Conservation (phyloP, 2,888 invertebrate species). For the Phyllotreta cruciferae region DNA sequence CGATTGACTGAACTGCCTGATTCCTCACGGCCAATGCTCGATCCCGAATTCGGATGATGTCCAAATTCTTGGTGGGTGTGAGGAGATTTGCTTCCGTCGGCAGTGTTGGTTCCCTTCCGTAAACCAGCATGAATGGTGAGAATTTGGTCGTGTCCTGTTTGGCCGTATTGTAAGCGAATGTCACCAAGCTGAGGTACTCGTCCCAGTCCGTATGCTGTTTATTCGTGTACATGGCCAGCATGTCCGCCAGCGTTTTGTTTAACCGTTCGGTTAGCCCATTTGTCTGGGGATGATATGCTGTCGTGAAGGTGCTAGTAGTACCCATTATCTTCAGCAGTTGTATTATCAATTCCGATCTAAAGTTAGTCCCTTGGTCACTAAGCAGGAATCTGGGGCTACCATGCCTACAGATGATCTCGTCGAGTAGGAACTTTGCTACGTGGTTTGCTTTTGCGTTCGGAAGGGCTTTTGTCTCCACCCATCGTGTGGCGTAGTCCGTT, state of each 20-base stretch:
- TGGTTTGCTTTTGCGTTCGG: not conserved
- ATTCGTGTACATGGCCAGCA: conserved; percentile 37
- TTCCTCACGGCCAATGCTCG: conserved; percentile 20
- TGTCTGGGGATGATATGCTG: conserved; percentile 30
- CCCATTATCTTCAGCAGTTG: too few species aligned
- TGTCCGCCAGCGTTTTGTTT: conserved; percentile 42
- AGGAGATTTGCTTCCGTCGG: conserved; percentile 21
- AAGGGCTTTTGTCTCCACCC: not conserved
- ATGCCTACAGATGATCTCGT: too few species aligned
- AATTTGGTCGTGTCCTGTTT: conserved; percentile 29
- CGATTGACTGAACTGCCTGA: conserved; percentile 4
- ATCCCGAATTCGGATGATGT: conserved; percentile 3
- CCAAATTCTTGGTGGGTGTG: not conserved
- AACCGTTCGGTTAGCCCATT: conserved; percentile 41
- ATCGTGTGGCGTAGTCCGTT: conserved; percentile 43
- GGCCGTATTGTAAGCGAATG: conserved; percentile 28
- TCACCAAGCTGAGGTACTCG: conserved; percentile 21
- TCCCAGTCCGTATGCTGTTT: conserved; percentile 32
- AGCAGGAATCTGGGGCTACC: not conserved
- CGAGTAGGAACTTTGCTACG: not conserved
- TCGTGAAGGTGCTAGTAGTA: conserved; percentile 16
- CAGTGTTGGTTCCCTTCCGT: conserved; percentile 22
- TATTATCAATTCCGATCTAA: not conserved
- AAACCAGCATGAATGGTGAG: conserved; percentile 10
- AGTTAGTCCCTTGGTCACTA: not conserved